Evolutionary conservation across 2,888 invertebrate species (phyloP).

Genomic region (Onchidella celtica): DNA sequence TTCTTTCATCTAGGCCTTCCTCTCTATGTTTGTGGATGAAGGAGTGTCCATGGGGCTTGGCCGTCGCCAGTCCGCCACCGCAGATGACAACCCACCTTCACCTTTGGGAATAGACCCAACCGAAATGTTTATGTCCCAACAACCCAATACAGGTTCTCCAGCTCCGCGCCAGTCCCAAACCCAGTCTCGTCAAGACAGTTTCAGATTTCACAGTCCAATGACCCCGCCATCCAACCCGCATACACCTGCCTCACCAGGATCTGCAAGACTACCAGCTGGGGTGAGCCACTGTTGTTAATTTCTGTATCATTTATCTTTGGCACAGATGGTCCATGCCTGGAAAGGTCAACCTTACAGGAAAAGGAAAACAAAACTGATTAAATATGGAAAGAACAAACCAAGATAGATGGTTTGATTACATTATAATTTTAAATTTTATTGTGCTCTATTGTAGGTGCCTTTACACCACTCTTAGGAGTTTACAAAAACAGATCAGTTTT

Average conservation of each 20-base stretch:
- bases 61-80: constrained; percentile 90
- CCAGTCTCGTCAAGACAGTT: constrained; percentile 84
- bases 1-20: constrained; percentile 85
- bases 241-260: constrained; percentile 89
- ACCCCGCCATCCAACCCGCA: constrained; percentile 93
- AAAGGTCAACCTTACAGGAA: no score
- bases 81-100: constrained; percentile 97
- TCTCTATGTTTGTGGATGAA: constrained; percentile 96
- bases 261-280: constrained; percentile 65
- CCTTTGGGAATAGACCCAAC: constrained; percentile 87
- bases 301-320: background rate
- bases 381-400: no score
- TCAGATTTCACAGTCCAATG: constrained; percentile 87
- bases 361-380: no score
- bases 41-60: constrained; percentile 85
- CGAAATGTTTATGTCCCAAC: constrained; percentile 83
- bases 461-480: no score
- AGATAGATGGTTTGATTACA: no score
- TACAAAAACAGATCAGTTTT: no score
- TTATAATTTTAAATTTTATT: no score
- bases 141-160: constrained; percentile 57
- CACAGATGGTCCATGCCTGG: no score
- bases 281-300: constrained; percentile 27
- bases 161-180: constrained; percentile 48
- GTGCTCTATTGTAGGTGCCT: no score